Conservation (phyloP, 1,140 invertebrate genomes). For the Drosophila guanche region DNA sequence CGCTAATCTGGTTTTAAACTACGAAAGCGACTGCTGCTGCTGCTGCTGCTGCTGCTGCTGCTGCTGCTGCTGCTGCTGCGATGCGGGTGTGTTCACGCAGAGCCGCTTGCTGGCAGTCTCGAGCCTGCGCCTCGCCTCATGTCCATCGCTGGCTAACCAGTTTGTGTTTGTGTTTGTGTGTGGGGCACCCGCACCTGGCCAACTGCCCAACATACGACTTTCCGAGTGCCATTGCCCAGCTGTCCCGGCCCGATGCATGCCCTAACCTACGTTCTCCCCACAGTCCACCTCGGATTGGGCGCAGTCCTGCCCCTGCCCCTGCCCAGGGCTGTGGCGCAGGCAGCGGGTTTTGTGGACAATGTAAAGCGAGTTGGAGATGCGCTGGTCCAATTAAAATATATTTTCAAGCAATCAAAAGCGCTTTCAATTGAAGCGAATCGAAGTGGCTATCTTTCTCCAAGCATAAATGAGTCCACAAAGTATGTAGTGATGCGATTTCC, state of each 20-base stretch:
- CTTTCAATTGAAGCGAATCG: too few relatives aligned
- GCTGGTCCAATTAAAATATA: too few relatives aligned
- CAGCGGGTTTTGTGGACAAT: conserved; percentile 5
- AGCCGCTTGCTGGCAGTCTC: conserved; percentile 20
- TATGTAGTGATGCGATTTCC: too few relatives aligned
- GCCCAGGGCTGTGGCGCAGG: conserved; percentile 18
- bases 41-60: conserved; percentile 61
- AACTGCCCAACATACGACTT: conserved; percentile 74
- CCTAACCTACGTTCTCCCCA: background rate
- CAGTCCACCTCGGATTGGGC: background rate
- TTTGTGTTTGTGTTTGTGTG: conserved; percentile 54
- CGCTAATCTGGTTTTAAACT: conserved; percentile 81
- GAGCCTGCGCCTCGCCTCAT: conserved; percentile 47
- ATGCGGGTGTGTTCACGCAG: conserved; percentile 73
- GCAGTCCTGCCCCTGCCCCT: conserved; percentile 11
- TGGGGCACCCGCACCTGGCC: conserved; percentile 77
- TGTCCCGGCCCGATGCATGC: conserved; percentile 45
- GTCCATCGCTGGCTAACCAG: conserved; percentile 57
- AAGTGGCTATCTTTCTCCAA: too few relatives aligned
- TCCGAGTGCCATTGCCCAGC: conserved; percentile 49
- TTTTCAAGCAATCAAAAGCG: too few relatives aligned
- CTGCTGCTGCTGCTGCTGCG: conserved; percentile 67
- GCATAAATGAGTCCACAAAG: too few relatives aligned
- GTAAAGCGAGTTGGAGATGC: conserved; percentile 1
- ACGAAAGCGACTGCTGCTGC: conserved; percentile 44